Base-by-base conservation (phyloP, 2,797 vertebrate genomes). In the Tapera naevia region DNA sequence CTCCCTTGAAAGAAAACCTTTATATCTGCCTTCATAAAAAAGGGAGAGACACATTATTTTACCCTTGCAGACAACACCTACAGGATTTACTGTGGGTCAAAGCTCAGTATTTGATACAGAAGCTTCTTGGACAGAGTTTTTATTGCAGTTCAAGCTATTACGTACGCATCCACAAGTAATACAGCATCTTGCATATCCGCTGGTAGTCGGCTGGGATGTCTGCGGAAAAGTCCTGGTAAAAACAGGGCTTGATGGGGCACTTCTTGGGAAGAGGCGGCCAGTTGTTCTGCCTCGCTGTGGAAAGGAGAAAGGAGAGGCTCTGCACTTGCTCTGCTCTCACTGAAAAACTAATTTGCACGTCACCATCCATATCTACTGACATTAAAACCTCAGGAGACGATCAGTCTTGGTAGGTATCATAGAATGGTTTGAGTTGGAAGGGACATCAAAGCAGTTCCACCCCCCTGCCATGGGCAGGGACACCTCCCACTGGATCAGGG, bases 151-250 rank as follows among this genome's bases (percentile, higher is more conserved):
- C 41, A 10, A 43, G 67, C 14, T 6, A 1, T 11, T 43, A 99
- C 99, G 98, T 95, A 99, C 99, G 91, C 99, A 99, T 99, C 99
- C 99, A 99, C 66, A 99, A 97, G 94, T 99, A 99, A 97, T 99
- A 99, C 4, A 99, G 97, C 99, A 99, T 99, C 98, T 99, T 99
- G 98, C 99, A 99, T 93, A 98, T 98, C 86, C 98, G 96, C 96
- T 99, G 99, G 96, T 98, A 98, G 95, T 99, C 98, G 0, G 96
- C 95, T 18, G 99, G 99, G 93, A 99, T 99, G 88, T 99, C 99
- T 37, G 98, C 98, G 5, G 99, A 98, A 94, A 99, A 99, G 89
- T 99, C 98, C 97, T 99, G 99, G 58, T 99, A 99, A 97, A 99
- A 99, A 94, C 99, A 99, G 0, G 99, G 99, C 94, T 98, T 99